Evolutionary conservation across 2,113 vertebrate species (phyloP).

Genomic region (Rhea americana): DNA sequence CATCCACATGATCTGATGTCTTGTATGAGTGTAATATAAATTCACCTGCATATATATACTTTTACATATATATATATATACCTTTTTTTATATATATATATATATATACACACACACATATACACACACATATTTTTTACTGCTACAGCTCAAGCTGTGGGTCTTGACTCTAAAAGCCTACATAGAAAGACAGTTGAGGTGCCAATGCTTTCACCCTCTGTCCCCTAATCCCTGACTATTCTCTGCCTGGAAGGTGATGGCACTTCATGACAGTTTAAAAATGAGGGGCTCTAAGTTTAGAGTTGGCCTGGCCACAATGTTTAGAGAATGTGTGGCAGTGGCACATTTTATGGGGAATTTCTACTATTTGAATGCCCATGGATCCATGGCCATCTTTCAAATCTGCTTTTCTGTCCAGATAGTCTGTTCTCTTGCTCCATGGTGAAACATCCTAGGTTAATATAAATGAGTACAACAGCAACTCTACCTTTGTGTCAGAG

Average conservation of each 20-base stretch:
- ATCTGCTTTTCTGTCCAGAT: fast-evolving
- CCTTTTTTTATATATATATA: neutral
- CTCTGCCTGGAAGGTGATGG: neutral
- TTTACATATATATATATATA: neutral
- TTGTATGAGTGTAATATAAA: neutral
- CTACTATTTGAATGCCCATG: neutral
- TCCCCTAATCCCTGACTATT: neutral
- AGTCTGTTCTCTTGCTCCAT: neutral
- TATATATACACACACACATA: neutral
- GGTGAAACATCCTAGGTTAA: neutral
- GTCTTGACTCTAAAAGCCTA: no score
- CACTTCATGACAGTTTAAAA: neutral
- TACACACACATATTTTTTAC: neutral
- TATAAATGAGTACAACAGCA: neutral
- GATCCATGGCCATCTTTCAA: neutral
- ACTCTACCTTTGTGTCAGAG: neutral
- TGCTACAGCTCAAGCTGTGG: neutral
- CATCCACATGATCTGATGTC: neutral
- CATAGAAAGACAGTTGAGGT: neutral
- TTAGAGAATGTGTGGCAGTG: neutral
- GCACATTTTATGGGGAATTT: neutral
- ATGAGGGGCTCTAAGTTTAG: neutral
- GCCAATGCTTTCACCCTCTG: neutral
- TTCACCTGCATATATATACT: neutral
- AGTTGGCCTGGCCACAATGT: neutral